Evolutionary conservation across 2,113 vertebrate species (phyloP).

Genomic region (Harpagus bidentatus): DNA sequence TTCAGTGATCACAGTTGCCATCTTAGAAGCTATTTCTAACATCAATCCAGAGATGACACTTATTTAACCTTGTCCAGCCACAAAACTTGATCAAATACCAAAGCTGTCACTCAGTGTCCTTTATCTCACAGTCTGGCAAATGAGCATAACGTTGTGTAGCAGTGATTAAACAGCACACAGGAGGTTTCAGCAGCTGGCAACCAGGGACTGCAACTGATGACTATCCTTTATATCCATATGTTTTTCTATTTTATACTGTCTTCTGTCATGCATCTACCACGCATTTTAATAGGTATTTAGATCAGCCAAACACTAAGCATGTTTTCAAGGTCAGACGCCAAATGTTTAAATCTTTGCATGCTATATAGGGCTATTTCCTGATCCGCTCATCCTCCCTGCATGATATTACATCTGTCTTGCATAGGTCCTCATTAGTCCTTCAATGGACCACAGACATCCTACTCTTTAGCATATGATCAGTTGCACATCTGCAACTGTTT

Average conservation of each 20-base stretch:
- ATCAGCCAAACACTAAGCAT: not conserved
- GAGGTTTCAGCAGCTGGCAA: not conserved
- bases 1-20: not conserved
- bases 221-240: not conserved
- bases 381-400: not conserved
- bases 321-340: not conserved
- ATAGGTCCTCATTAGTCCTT: not conserved
- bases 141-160: not conserved
- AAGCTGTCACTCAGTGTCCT: not conserved
- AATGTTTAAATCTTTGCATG: not conserved
- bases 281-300: not conserved
- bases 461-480: not conserved
- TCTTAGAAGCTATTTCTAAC: not conserved
- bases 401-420: not conserved
- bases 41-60: not conserved
- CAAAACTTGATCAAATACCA: not conserved
- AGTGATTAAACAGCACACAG: not conserved
- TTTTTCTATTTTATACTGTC: not conserved
- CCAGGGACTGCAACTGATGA: not conserved
- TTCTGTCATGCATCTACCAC: not conserved
- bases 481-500: not conserved
- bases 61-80: not conserved
- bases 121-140: not conserved
- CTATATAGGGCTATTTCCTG: not conserved
- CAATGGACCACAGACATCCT: not conserved